A percentile compares a stretch with the other conserved stretches of the same genome.
These are phyloP conservation scores for Helarctos malayanus DNA, from an alignment of 2,797 vertebrate species.

Conservation along the genomic window DNA sequence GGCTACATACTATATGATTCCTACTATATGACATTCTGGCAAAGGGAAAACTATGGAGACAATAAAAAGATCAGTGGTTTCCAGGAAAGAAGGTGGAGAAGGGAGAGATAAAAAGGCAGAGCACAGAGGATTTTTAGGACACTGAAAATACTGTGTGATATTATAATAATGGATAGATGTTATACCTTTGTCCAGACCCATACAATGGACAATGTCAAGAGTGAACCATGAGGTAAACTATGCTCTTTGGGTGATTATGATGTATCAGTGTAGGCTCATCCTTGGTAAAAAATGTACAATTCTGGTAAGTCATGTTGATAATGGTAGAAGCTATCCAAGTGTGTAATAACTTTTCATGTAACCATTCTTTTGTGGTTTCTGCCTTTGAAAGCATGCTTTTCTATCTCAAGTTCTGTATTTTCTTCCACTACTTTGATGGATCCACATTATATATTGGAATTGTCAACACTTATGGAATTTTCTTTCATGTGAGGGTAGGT, in stretches of 20 bases:
- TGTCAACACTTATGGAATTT: not conserved
- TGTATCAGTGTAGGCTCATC: not conserved
- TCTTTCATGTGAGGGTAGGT: not conserved
- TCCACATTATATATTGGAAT: not conserved
- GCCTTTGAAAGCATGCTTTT: not conserved
- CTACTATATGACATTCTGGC: not conserved
- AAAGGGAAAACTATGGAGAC: not conserved
- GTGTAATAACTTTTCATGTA: not conserved
- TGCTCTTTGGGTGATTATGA: not conserved
- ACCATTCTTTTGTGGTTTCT: not conserved
- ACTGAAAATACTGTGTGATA: not conserved
- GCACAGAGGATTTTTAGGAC: not conserved
- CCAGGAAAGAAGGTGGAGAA: not conserved
- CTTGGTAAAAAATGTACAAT: not conserved
- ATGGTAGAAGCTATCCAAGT: not conserved
- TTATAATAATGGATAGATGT: not conserved
- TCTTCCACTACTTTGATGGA: not conserved
- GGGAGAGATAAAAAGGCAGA: not conserved
- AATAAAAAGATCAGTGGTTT: not conserved
- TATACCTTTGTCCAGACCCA: not conserved
- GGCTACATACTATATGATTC: not conserved
- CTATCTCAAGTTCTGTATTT: not conserved
- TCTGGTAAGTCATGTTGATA: not conserved
- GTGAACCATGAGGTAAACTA: not conserved
- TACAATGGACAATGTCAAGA: not conserved